Percentiles rank a stretch among this genome's conserved stretches.
phyloP scores from a whole-genome alignment of 2,888 invertebrate species.

The Unio pictorum region DNA sequence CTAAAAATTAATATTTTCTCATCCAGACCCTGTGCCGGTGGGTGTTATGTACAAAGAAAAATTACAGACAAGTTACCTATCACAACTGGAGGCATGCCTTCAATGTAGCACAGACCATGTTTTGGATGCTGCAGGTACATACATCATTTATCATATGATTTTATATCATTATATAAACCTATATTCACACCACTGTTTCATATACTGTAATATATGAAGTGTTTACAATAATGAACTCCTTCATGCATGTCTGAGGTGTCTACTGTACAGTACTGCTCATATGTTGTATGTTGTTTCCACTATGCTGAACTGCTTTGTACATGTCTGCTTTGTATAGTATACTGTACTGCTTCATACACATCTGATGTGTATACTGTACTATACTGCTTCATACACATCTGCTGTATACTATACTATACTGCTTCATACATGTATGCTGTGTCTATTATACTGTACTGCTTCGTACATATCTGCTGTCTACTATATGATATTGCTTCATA shows the following conservation, averaged over 20 bases:
- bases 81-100: slow-evolving; percentile 90
- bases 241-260: no score
- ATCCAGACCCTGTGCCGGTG: slow-evolving; percentile 73
- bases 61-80: slow-evolving; percentile 94
- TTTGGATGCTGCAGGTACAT: slow-evolving; percentile 74
- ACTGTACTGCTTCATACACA: background rate
- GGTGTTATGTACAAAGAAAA: slow-evolving; percentile 94
- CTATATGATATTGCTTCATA: no score
- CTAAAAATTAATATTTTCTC: background rate
- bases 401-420: no score
- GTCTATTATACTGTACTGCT: no score
- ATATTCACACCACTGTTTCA: background rate
- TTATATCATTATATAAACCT: background rate
- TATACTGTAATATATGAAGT: background rate
- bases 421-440: no score
- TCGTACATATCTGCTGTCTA: no score
- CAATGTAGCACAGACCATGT: slow-evolving; percentile 76
- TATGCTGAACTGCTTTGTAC: background rate
- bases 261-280: background rate
- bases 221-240: no score
- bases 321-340: background rate
- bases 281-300: background rate
- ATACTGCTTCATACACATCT: no score
- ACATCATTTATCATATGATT: background rate
- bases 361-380: background rate